Conservation (phyloP, 2,113 vertebrate genomes). For the Stegostoma tigrinum region DNA sequence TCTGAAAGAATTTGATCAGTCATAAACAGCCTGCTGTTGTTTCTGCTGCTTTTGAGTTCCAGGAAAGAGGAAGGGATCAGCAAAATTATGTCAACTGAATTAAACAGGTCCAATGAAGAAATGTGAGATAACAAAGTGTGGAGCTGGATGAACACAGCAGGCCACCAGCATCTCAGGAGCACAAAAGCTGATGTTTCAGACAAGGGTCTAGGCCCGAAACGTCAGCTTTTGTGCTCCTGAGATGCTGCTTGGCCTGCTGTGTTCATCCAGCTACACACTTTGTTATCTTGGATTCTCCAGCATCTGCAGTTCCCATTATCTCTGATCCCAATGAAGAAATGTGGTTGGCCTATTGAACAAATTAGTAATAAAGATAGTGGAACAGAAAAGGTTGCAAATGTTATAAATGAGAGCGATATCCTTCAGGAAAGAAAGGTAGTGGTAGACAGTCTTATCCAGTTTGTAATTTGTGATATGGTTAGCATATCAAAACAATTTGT, state of each 20-base stretch:
- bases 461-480: not conserved
- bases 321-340: too few species aligned
- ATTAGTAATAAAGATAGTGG: not conserved
- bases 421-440: not conserved
- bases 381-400: not conserved
- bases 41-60: not conserved
- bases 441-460: not conserved
- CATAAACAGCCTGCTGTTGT: not conserved
- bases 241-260: too few species aligned
- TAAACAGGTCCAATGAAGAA: not conserved
- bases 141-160: too few species aligned
- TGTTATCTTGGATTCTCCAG: too few species aligned
- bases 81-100: not conserved
- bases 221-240: too few species aligned
- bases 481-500: not conserved
- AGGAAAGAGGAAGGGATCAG: not conserved
- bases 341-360: not conserved
- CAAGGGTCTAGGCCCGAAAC: too few species aligned
- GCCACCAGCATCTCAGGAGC: too few species aligned
- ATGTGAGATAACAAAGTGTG: too few species aligned
- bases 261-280: too few species aligned
- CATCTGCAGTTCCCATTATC: too few species aligned
- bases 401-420: not conserved
- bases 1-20: not conserved
- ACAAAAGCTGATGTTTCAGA: too few species aligned